Base-by-base conservation (phyloP, 2,113 vertebrate species). In the Apaloderma vittatum region DNA sequence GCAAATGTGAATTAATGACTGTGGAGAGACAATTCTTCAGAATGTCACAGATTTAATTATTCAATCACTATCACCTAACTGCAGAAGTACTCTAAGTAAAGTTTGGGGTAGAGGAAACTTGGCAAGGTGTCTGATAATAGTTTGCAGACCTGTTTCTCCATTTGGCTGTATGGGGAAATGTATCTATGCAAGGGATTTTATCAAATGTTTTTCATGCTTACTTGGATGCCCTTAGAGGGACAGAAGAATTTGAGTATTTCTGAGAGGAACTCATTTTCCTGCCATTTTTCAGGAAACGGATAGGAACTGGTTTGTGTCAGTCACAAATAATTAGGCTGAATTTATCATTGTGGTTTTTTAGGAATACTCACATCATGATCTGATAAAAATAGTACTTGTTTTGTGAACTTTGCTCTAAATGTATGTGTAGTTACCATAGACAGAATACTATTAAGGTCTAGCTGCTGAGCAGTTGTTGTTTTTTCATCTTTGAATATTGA, bases 81-180 rank as follows among this genome's bases (percentile, higher is more conserved):
- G 43, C 78, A 90, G 46, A 83, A 70, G 55, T 88, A 36, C 18
- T 70, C 16, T 58, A 37, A 73, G 49, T 86, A 58, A 30, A 45
- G 29, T 30, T 90, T 68, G 34, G 43, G 11, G 15, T 32, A 34
- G 58, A 57, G 27, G 26, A 88, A 30, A 21, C 45, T 66, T 93
- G 51, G 66, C 78, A 90, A 73, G 59, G 94, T 88, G 86, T 93
- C 63, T 84, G 72, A 83, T n/a, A 93, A 80, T 73, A 66, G 46
- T 73, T 90, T 95, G 80, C 95, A 97, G 92, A 52, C 48, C 65
- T 80, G 0, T 66, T 84, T 71, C 63, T 86, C 12, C 9, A 8
- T 80, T 86, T 80, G 45, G 26, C 59, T 77, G 2, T 26, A 26
- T n/a, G 40, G 46, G 27, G 32, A 90, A 68, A 88, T 54, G 49